These are phyloP conservation scores for Oscheius sp. DNA, from an alignment of 1,140 invertebrate genomes.

Conservation along the genomic window DNA sequence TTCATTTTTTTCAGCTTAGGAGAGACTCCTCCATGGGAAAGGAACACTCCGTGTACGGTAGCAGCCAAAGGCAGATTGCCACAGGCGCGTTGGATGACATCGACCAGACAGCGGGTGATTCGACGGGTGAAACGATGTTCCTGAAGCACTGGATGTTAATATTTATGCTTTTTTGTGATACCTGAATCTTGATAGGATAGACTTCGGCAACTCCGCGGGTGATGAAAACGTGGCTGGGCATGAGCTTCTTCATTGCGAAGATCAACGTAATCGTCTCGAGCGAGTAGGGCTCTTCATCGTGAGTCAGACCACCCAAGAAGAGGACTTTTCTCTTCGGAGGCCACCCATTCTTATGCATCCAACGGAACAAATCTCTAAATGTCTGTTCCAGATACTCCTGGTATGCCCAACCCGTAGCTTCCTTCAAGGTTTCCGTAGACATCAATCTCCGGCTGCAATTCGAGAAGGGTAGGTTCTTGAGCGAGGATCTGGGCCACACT, in stretches of 20 bases:
- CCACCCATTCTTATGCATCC: slow-evolving; percentile 19
- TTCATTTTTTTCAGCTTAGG: neutral
- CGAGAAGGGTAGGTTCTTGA: slow-evolving; percentile 10
- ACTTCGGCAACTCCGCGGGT: slow-evolving; percentile 13
- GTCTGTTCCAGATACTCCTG: neutral
- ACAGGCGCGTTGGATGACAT: neutral
- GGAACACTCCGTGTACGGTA: neutral
- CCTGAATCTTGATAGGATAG: neutral
- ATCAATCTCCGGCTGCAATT: neutral
- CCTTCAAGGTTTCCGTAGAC: slow-evolving; percentile 21
- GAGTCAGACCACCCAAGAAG: slow-evolving; percentile 12
- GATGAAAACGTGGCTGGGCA: slow-evolving; percentile 16
- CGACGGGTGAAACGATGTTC: neutral
- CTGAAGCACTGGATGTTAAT: neutral
- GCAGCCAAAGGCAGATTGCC: neutral
- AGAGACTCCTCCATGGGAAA: neutral
- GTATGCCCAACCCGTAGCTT: neutral
- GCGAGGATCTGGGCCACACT: neutral
- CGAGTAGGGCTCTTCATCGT: neutral
- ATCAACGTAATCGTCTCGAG: slow-evolving; percentile 14
- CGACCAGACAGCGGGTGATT: neutral
- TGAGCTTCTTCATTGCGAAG: slow-evolving; percentile 13
- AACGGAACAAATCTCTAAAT: slow-evolving; percentile 10
- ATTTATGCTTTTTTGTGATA: neutral
- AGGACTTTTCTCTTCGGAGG: slow-evolving; percentile 13